Evolutionary conservation across 2,113 vertebrate species (phyloP).

Genomic region (Strix uralensis): DNA sequence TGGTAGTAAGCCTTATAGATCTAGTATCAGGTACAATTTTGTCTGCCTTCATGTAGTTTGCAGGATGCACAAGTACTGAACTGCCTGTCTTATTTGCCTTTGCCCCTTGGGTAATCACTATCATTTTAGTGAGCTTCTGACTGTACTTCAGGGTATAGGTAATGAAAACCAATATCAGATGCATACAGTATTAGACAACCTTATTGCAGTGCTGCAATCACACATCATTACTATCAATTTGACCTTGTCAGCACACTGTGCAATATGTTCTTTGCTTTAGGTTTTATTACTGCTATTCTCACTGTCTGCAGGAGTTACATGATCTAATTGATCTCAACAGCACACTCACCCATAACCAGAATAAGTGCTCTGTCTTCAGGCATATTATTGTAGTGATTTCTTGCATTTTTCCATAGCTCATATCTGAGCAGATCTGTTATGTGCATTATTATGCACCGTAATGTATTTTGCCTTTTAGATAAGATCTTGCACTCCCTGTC

Average conservation of each 20-base stretch:
- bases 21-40: neutral
- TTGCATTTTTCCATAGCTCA: neutral
- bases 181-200: conserved; percentile 45
- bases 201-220: conserved; percentile 46
- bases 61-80: neutral
- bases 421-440: neutral
- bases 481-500: conserved; percentile 25
- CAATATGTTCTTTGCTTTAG: conserved; percentile 49
- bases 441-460: neutral
- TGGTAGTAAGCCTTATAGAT: neutral
- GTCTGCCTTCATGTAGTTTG: neutral
- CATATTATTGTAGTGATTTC: conserved; percentile 3
- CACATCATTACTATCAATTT: conserved; percentile 56
- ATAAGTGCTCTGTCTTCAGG: conserved; percentile 29
- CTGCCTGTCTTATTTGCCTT: conserved; percentile 19
- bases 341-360: neutral
- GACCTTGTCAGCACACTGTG: conserved; percentile 47
- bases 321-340: conserved; percentile 51
- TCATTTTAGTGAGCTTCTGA: conserved; percentile 34
- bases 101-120: conserved; percentile 36
- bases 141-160: conserved; percentile 27
- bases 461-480: conserved; percentile 37
- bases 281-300: conserved; percentile 50
- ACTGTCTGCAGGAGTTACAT: neutral
- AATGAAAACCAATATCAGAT: conserved; percentile 66